These are phyloP conservation scores for Sarcophaga rosellei DNA, from an alignment of 2,888 invertebrate species.

Conservation along the genomic window DNA sequence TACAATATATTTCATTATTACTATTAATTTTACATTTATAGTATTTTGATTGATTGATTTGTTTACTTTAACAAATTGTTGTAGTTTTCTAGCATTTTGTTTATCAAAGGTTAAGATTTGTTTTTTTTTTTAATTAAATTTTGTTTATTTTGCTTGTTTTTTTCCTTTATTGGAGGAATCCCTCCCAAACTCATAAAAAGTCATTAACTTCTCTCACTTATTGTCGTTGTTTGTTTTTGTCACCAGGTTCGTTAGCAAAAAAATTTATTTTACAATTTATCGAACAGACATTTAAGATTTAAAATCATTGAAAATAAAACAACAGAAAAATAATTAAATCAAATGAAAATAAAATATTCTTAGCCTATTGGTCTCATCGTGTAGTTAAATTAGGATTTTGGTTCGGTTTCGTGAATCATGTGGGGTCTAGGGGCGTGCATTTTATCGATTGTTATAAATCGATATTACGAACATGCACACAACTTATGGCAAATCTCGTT, in stretches of 20 bases:
- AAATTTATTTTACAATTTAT: not conserved
- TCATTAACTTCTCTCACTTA: constrained; percentile 12
- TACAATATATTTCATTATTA: not conserved
- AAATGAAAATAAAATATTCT: too few relatives aligned
- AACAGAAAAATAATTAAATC: too few relatives aligned
- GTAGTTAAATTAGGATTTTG: too few relatives aligned
- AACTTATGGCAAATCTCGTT: too few relatives aligned
- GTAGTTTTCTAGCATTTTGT: constrained; percentile 4
- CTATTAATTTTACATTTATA: constrained; percentile 1
- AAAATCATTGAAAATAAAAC: not conserved
- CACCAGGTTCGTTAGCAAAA: not conserved
- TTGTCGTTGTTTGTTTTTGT: not conserved
- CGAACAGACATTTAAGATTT: not conserved
- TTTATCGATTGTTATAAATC: too few relatives aligned
- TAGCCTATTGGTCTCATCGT: too few relatives aligned
- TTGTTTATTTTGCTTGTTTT: constrained; percentile 7
- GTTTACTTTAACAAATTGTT: not conserved
- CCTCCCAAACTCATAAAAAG: constrained; percentile 24
- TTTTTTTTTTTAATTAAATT: not conserved
- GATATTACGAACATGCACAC: too few relatives aligned
- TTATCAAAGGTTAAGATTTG: constrained; percentile 27
- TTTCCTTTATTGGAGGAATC: constrained; percentile 24
- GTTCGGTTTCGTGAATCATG: too few relatives aligned
- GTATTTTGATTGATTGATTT: constrained; percentile 19
- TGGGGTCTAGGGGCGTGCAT: too few relatives aligned